Conservation (phyloP, 1,140 invertebrate species). For the Ceratosolen solmsi region DNA sequence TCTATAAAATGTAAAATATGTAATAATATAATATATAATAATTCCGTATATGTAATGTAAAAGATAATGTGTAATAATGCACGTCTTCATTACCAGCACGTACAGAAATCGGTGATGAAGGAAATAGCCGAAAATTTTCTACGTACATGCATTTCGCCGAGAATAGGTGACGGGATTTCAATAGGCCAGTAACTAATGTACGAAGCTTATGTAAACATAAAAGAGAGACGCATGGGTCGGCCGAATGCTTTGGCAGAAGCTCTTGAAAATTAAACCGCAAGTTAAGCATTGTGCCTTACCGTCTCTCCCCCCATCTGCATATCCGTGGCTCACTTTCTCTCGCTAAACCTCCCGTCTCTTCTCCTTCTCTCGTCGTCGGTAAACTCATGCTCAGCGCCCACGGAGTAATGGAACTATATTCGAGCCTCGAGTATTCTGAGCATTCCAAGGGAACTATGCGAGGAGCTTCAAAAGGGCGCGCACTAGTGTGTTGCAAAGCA, state of each 20-base stretch:
- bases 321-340: not conserved
- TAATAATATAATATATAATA: too few relatives aligned
- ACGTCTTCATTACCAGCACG: too few relatives aligned
- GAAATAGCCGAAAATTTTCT: too few relatives aligned
- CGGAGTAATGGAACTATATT: constrained; percentile 49
- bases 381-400: not conserved
- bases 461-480: constrained; percentile 51
- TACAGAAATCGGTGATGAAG: too few relatives aligned
- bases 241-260: constrained; percentile 34
- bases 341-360: not conserved
- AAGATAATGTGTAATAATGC: too few relatives aligned
- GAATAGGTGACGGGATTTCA: not conserved
- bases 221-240: not conserved
- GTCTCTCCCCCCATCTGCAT: not conserved
- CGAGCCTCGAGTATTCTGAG: constrained; percentile 48
- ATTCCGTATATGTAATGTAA: too few relatives aligned
- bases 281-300: constrained; percentile 14
- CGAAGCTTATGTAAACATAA: not conserved
- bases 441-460: constrained; percentile 54
- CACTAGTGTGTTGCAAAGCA: constrained; percentile 43
- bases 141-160: not conserved
- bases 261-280: constrained; percentile 54
- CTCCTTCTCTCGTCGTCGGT: not conserved
- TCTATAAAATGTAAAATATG: too few relatives aligned
- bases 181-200: not conserved